Base-by-base conservation (phyloP, 2,888 invertebrate species). In the Lomographa bimaculata region DNA sequence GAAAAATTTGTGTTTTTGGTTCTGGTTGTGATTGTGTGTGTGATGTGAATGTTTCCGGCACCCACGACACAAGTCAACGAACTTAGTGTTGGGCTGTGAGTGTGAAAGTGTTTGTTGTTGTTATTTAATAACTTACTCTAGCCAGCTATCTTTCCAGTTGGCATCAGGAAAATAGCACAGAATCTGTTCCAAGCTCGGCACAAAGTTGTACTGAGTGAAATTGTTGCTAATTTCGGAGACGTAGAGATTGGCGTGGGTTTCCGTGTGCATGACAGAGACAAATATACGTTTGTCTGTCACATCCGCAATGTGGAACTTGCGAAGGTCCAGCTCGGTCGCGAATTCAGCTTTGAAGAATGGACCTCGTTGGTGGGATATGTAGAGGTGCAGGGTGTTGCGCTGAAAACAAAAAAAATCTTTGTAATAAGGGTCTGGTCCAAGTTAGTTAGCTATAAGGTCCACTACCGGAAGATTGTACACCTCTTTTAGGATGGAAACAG, bases 141-240 rank as follows among this genome's bases (percentile, higher is more conserved):
- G 78, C 95, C 96, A 96, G 42, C 94, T 94, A 54, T 94, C 92
- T 60, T 93, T 93, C 94, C 94, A 96, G 20, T 95, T 94, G 5
- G 91, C 91, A 64, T 95, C 94, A 0, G 96, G 96, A 71, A 96
- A 95, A 74, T 94, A 96, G 57, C 95, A 95, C 55, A 97, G 90
- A 32, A 97, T 92, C 58, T 94, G 92, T 59, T 94, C 93, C 50
- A 97, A 81, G 2, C 97, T 97, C 45, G 95, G 78, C 0, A 94
- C 92, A 67, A 97, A 97, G 61, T 91, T 91, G 58, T 94, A 91
- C 47, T 92, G 91, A 1, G 90, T 90, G 43, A 90, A 91, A 38
- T 93, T 90, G 53, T 91, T 89, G 69, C 91, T 90, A 46, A 90
- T 84, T 69, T 94, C 95, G 0, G 96, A 96, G 30, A 96, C 93